Evolutionary conservation across 2,113 vertebrate species (phyloP).

Genomic region (Campylomormyrus tamandua): DNA sequence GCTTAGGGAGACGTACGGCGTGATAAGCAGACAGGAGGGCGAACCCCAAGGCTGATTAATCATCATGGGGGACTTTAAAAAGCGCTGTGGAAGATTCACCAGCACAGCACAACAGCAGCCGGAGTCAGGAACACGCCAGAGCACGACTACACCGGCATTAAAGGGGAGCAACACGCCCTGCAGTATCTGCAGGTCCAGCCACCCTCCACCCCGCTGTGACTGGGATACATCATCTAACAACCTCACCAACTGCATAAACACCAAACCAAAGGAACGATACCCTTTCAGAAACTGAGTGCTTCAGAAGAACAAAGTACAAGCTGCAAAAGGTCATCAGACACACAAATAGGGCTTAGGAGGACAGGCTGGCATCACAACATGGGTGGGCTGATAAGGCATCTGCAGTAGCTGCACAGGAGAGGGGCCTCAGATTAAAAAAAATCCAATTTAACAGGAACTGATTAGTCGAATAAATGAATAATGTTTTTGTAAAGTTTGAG

Average conservation of each 20-base stretch:
- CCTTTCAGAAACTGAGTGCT: not conserved
- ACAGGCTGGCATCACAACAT: not conserved
- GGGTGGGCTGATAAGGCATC: not conserved
- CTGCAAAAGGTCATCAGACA: not conserved
- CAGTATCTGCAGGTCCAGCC: not conserved
- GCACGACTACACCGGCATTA: not conserved
- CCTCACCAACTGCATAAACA: not conserved
- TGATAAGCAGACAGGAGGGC: not conserved
- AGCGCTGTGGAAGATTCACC: not conserved
- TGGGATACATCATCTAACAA: not conserved
- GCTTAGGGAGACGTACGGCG: not conserved
- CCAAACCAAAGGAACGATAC: not conserved
- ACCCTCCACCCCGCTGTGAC: not conserved
- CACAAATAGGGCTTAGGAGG: not conserved
- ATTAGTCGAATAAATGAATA: not conserved
- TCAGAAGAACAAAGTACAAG: not conserved
- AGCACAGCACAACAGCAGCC: not conserved
- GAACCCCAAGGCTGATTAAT: not conserved
- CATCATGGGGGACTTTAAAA: not conserved
- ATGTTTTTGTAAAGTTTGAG: not conserved
- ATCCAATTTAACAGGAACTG: not conserved
- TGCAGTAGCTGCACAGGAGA: not conserved
- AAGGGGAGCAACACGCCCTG: not conserved
- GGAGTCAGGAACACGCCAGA: not conserved
- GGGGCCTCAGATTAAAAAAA: not conserved